Base-by-base conservation (phyloP, 2,113 vertebrate genomes). In the Xenus cinereus region DNA sequence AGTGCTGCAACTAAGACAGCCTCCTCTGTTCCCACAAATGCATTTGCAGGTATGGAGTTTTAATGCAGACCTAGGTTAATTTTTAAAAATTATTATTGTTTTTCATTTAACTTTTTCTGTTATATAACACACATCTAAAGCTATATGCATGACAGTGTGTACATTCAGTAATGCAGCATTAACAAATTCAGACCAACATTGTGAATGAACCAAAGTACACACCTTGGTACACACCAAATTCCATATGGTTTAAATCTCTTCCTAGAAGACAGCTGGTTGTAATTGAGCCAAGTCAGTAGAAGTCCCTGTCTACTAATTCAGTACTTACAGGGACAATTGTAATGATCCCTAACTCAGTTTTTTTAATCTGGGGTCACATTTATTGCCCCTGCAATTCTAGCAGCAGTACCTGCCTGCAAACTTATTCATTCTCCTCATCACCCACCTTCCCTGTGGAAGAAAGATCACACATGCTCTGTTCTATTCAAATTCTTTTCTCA, bases 91-190 rank as follows among this genome's bases (percentile, higher is more conserved):
- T 35, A 35, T 59, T 60, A 24, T 59, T 59, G 16, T 33, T 57
- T 37, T 54, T 9, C 9, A 32, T 53, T 72, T 77, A 66, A 17
- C 12, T 46, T 30, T 67, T 62, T 17, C 32, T 68, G 22, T 56
- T 72, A 18, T 18, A 21, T 48, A 50, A 62, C 16, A 60, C 19
- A 54, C 12, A 63, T 12, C 32, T 43, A 7, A 63, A 69, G 18
- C 15, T 24, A 8, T 32, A 23, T 23, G 9, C 30, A 22, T 1
- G 1, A 18, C 9, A 56, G 9, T 10, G 8, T 8, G 8, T 19
- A 56, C 7, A 12, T 39, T 64, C 45, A 39, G 10, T 56, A 68
- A 56, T 4, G 16, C 37, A 75, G 20, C 54, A 85, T n/a, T 9
- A 80, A 17, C 33, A 63, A 39, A 68, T 62, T 68, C 60, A 68